Base-by-base conservation (phyloP, 2,888 invertebrate genomes). In the Caradrina clavipalpis region DNA sequence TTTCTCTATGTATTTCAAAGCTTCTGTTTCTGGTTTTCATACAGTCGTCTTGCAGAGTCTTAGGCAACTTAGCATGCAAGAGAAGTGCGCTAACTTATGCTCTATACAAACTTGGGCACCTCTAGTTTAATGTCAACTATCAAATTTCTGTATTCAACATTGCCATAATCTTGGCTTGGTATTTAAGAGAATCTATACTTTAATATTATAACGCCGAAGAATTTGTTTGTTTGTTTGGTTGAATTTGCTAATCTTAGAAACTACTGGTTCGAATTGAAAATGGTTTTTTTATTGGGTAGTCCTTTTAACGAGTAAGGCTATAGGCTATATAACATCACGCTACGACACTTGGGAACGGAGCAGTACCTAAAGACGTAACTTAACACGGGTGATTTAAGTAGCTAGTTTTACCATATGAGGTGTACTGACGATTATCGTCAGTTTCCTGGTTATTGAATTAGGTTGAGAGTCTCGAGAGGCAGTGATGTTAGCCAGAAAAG, bases 11-110 rank as follows among this genome's bases (percentile, higher is more conserved):
- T 59, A 64, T 67, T 66, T 63, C 42, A 10, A 59, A 42, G 11
- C 50, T 64, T 61, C 63, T 51, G 59, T 53, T 77, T 56, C 22
- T 35, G 57, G 50, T 57, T 51, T 62, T 47, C 63, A 22, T n/a
- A 51, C 26, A 70, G n/a, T 21, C 13, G 21, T 45, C 5, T 45
- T 39, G 51, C 49, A 26, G 49, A 72, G 69, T 72, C 73, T 76
- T 49, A 73, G 47, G 21, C 62, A 68, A 71, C 66, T 83, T 79
- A 69, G 58, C 50, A 83, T 82, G 64, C 78, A 76, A 74, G 66
- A 54, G 60, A 39, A 69, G 54, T 58, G 57, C 69, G 64, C 35
- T 45, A 59, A 64, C 68, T 68, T 68, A 59, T 75, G 69, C 53
- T 65, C 56, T 67, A 59, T 66, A 68, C 49, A 69, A 69, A 76